Evolutionary conservation across 2,113 vertebrate species (phyloP).

Genomic region (Cavia aperea): DNA sequence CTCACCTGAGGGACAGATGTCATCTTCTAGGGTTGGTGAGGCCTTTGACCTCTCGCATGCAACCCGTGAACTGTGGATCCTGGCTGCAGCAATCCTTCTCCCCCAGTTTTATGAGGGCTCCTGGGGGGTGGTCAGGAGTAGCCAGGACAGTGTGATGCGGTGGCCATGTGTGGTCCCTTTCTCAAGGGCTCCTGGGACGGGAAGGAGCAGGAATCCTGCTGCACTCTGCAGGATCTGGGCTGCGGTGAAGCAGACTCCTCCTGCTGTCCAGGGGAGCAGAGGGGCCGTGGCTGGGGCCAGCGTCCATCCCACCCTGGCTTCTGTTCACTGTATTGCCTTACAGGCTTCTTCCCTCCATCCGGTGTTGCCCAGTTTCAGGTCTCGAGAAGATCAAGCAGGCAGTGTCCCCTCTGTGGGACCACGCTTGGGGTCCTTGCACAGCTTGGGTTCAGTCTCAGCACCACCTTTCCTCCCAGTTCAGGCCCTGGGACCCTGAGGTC

Average conservation of each 20-base stretch:
- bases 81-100: neutral
- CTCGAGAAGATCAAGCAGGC: neutral
- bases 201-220: neutral
- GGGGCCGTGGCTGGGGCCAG: neutral
- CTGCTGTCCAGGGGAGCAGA: neutral
- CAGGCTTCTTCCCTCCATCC: neutral
- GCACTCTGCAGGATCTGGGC: neutral
- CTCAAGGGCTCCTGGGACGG: neutral
- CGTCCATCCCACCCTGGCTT: rapidly evolving
- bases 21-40: neutral
- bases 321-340: neutral
- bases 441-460: neutral
- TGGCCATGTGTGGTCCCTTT: neutral
- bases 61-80: neutral
- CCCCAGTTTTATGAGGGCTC: neutral
- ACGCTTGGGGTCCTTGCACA: neutral
- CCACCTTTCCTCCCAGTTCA: neutral
- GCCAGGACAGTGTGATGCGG: neutral
- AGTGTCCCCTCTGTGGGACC: neutral
- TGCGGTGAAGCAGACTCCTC: neutral
- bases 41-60: neutral
- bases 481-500: neutral
- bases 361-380: neutral
- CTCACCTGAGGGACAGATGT: neutral
- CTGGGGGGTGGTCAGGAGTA: neutral